These are phyloP conservation scores for Drosophila suboccidentalis DNA, from an alignment of 2,888 invertebrate species.

Conservation along the genomic window DNA sequence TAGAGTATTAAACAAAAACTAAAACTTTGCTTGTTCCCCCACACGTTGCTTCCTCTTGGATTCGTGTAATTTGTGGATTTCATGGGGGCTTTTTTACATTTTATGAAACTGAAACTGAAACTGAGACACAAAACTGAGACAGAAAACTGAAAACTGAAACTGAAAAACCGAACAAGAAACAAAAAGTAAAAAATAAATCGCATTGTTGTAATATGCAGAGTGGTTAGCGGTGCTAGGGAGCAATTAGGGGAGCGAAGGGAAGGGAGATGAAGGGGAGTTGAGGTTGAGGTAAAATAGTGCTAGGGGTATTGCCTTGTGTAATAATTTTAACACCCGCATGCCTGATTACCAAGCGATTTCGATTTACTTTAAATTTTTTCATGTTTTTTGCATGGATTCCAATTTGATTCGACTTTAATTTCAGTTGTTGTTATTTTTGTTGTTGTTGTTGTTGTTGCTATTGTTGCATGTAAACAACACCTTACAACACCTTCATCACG, in stretches of 20 bases:
- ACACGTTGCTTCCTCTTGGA: not conserved
- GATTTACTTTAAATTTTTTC: constrained; percentile 50
- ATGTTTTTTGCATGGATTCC: constrained; percentile 24
- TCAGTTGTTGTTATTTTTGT: constrained; percentile 35
- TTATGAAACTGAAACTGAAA: constrained; percentile 9
- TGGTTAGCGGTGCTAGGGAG: not conserved
- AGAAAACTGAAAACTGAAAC: constrained; percentile 17
- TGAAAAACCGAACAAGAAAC: constrained; percentile 17
- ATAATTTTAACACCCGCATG: constrained; percentile 75
- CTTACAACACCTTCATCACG: constrained; percentile 79
- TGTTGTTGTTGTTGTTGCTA: constrained; percentile 28
- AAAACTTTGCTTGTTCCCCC: not conserved
- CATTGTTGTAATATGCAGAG: constrained; percentile 32
- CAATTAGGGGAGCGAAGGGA: not conserved
- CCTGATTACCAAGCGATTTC: constrained; percentile 63
- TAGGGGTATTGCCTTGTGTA: constrained; percentile 60
- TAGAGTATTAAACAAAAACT: constrained; percentile 5
- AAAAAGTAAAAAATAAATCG: constrained; percentile 4
- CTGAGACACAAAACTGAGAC: constrained; percentile 23
- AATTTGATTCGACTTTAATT: constrained; percentile 48
- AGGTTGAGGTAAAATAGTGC: constrained; percentile 1
- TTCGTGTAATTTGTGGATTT: constrained; percentile 11
- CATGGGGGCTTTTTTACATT: constrained; percentile 1
- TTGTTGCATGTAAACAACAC: constrained; percentile 76
- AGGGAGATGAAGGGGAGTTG: not conserved